phyloP scores from a whole-genome alignment of 2,113 vertebrate species.

The Notechis scutatus region DNA sequence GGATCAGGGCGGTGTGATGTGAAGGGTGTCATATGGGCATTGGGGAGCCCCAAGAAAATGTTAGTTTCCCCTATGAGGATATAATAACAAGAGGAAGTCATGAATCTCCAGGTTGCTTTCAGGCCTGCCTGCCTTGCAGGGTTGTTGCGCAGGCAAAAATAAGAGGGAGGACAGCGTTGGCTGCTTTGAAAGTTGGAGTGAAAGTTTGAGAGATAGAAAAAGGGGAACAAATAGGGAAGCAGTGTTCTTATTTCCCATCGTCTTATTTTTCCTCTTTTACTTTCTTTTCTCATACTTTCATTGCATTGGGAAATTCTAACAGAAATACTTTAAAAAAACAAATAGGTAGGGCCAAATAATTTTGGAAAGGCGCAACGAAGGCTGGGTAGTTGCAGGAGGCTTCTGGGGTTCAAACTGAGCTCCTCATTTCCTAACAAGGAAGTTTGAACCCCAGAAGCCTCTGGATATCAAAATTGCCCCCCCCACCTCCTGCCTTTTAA shows the following conservation, averaged over 20 bases:
- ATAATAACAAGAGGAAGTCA: not conserved
- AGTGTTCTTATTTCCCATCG: not conserved
- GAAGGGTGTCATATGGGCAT: not conserved
- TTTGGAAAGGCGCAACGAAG: not conserved
- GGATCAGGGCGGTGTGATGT: not conserved
- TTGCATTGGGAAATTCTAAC: not conserved
- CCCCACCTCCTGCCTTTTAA: not conserved
- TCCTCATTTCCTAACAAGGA: not conserved
- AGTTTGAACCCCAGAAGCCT: no score
- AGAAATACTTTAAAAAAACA: not conserved
- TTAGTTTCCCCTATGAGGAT: not conserved
- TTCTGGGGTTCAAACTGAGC: not conserved
- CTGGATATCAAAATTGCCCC: not conserved
- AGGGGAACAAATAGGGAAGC: not conserved
- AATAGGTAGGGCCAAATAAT: not conserved
- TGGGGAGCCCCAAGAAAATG: not conserved
- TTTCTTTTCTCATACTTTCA: not conserved
- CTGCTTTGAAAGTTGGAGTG: not conserved
- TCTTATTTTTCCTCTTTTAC: not conserved
- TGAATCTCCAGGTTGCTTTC: not conserved
- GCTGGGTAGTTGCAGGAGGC: not conserved
- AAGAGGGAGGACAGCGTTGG: not conserved
- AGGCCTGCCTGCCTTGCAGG: not conserved
- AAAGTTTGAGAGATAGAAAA: not conserved
- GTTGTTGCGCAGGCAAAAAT: not conserved